A percentile compares a stretch with the other conserved stretches of the same genome.
These are phyloP conservation scores for Drosophila mercatorum DNA, from an alignment of 2,888 invertebrate species.

Conservation along the genomic window DNA sequence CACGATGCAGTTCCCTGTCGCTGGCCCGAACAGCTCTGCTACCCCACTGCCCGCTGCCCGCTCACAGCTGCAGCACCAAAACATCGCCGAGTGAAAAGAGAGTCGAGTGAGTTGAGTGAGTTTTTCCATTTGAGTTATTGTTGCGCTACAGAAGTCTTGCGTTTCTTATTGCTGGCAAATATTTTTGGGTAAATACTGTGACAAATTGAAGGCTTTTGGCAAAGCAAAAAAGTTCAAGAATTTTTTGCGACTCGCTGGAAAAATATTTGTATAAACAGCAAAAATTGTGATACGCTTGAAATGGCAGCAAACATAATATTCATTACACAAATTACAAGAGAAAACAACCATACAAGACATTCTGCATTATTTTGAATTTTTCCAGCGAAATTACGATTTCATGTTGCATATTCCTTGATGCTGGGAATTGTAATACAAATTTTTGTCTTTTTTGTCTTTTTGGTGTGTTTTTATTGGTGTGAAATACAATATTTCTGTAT, in stretches of 20 bases:
- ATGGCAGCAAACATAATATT: background rate
- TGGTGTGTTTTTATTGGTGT: background rate
- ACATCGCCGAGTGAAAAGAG: conserved; percentile 48
- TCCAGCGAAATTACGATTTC: background rate
- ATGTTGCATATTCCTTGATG: background rate
- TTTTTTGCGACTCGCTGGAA: background rate
- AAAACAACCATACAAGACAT: background rate
- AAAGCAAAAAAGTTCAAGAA: background rate
- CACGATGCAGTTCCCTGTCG: conserved; percentile 36
- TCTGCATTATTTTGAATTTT: background rate
- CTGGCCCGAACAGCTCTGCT: conserved; percentile 23
- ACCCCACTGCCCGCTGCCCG: background rate
- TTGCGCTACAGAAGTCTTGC: background rate
- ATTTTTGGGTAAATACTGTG: conserved; percentile 1
- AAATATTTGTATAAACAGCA: background rate
- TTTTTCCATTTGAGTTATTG: conserved; percentile 13
- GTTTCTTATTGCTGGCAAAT: conserved; percentile 1
- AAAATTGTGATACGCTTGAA: conserved; percentile 1
- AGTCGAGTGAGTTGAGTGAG: conserved; percentile 31
- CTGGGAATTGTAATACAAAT: background rate
- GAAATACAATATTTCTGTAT: background rate
- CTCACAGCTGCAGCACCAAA: conserved; percentile 29
- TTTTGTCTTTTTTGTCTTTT: background rate
- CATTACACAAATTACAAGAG: background rate
- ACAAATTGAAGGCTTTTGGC: background rate